These are phyloP conservation scores for Amblyjoppa proteus DNA, from an alignment of 2,888 invertebrate genomes.

Conservation along the genomic window DNA sequence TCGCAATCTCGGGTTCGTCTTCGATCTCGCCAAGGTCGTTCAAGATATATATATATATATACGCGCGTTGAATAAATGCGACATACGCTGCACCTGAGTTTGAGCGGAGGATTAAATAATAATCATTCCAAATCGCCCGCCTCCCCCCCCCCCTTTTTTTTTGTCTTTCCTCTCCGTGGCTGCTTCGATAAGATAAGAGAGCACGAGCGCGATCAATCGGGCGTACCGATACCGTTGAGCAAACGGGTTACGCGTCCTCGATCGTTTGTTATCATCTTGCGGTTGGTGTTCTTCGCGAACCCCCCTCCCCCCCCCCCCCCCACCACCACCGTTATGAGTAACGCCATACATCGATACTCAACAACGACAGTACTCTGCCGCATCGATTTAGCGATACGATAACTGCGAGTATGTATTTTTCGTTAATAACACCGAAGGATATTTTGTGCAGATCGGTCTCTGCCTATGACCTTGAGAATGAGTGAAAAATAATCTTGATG, in stretches of 20 bases:
- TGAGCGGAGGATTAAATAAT: neutral
- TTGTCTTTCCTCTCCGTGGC: neutral
- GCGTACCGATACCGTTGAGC: conserved; percentile 24
- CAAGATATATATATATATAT: neutral
- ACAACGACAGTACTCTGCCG: neutral
- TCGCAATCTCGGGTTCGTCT: conserved; percentile 38
- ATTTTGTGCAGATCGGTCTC: neutral
- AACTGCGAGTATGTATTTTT: conserved; percentile 9
- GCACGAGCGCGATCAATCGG: conserved; percentile 32
- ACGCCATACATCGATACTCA: neutral
- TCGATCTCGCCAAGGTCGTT: conserved; percentile 9
- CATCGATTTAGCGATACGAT: conserved; percentile 42
- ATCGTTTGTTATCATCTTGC: conserved; percentile 48
- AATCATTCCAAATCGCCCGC: conserved; percentile 3
- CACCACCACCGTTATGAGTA: neutral
- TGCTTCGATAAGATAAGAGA: conserved; percentile 55
- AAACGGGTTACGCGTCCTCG: conserved; percentile 55
- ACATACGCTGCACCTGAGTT: neutral
- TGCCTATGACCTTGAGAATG: neutral
- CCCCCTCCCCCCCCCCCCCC: neutral
- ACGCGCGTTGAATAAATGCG: neutral
- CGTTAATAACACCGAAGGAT: conserved; percentile 25
- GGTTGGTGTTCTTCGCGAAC: neutral
- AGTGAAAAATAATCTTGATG: neutral
- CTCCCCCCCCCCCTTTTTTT: neutral